These are phyloP conservation scores for Lophochroa leadbeateri DNA, from an alignment of 2,113 vertebrate species.

Conservation along the genomic window DNA sequence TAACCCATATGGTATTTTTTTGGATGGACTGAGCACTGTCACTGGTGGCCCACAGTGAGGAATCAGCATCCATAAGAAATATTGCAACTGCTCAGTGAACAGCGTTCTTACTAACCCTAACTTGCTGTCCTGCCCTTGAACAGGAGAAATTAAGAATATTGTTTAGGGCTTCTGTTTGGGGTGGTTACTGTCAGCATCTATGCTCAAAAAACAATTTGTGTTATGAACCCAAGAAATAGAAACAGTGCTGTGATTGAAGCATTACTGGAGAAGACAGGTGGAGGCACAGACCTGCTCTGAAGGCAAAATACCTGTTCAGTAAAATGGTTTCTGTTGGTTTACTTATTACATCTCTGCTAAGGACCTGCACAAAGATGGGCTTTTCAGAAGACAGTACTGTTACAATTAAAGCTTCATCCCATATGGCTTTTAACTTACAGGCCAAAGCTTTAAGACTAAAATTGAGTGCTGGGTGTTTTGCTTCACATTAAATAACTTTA, in stretches of 20 bases:
- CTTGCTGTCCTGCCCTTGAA: neutral
- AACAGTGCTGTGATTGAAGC: neutral
- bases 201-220: neutral
- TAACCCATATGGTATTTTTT: neutral
- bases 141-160: neutral
- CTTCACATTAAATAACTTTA: neutral
- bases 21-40: neutral
- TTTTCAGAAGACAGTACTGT: neutral
- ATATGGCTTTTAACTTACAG: neutral
- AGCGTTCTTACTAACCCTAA: neutral
- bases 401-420: neutral
- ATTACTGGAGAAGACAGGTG: neutral
- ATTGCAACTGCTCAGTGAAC: neutral
- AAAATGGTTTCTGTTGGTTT: neutral
- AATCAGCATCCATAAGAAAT: neutral
- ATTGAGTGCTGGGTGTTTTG: neutral
- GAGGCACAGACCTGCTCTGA: neutral
- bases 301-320: neutral
- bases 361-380: neutral
- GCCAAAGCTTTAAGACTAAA: neutral
- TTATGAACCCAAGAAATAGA: neutral
- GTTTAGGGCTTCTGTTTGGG: neutral
- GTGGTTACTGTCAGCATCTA: neutral
- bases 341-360: neutral
- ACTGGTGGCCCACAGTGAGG: neutral